Conservation (phyloP, 2,888 invertebrate genomes). For the Nebria brevicollis region DNA sequence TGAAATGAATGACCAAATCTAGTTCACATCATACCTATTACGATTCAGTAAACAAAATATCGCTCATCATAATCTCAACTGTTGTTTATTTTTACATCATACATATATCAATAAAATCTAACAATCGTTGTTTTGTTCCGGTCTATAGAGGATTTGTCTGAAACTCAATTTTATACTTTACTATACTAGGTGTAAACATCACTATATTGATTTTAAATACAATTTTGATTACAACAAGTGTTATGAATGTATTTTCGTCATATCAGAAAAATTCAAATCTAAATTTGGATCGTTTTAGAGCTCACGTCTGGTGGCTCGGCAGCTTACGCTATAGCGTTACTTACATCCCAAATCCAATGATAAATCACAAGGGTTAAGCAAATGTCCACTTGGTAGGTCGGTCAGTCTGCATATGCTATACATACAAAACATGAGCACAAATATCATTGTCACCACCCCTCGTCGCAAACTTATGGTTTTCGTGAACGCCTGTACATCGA, state of each 20-base stretch:
- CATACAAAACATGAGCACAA: constrained; percentile 54
- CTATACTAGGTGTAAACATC: no score
- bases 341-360: constrained; percentile 60
- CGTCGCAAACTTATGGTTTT: background rate
- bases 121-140: background rate
- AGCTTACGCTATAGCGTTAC: constrained; percentile 7
- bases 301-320: background rate
- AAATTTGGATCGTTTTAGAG: background rate
- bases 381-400: constrained; percentile 60
- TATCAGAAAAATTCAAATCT: background rate
- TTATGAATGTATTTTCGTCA: no score
- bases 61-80: background rate
- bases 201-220: no score
- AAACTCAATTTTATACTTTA: no score
- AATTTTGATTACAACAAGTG: no score
- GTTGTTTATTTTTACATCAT: background rate
- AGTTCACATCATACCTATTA: background rate
- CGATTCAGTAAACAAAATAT: background rate
- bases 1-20: constrained; percentile 39
- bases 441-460: background rate
- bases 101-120: background rate
- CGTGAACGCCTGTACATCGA: background rate
- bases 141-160: no score
- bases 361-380: constrained; percentile 61
- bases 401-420: constrained; percentile 63